These are phyloP conservation scores for Drosophila melanosoma DNA, from an alignment of 2,888 invertebrate genomes.

Conservation along the genomic window DNA sequence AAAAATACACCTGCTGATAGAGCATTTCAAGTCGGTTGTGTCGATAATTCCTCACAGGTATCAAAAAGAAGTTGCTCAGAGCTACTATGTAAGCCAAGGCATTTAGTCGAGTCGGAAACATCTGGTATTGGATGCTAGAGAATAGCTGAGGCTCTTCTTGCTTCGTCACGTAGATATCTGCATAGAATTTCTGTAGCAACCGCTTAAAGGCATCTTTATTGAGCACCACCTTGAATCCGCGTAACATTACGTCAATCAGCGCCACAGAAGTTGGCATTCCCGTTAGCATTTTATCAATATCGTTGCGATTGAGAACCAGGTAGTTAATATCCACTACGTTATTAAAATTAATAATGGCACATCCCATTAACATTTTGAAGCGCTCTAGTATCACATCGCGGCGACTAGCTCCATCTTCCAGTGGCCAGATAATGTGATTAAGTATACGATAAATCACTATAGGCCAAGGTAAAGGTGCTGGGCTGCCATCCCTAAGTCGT, in stretches of 20 bases:
- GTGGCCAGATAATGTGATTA: constrained; percentile 74
- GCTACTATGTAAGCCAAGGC: constrained; percentile 67
- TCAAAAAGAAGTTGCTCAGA: constrained; percentile 53
- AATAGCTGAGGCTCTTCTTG: constrained; percentile 43
- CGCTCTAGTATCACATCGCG: constrained; percentile 49
- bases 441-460: constrained; percentile 59
- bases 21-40: constrained; percentile 67
- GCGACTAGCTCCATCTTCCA: constrained; percentile 61
- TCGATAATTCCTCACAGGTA: constrained; percentile 64
- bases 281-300: constrained; percentile 72
- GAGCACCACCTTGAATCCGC: constrained; percentile 68
- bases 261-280: constrained; percentile 73
- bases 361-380: constrained; percentile 48
- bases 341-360: constrained; percentile 57
- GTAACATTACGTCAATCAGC: constrained; percentile 68
- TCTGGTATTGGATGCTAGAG: constrained; percentile 60
- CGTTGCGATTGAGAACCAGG: constrained; percentile 51
- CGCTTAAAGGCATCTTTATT: constrained; percentile 60
- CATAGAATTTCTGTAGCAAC: constrained; percentile 71
- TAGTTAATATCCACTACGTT: constrained; percentile 74
- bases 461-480: constrained; percentile 65
- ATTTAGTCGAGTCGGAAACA: constrained; percentile 66
- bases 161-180: constrained; percentile 68
- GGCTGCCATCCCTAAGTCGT: constrained; percentile 55
- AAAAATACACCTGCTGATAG: constrained; percentile 70